Base-by-base conservation (phyloP, 2,888 invertebrate genomes). In the Sycophila texana region DNA sequence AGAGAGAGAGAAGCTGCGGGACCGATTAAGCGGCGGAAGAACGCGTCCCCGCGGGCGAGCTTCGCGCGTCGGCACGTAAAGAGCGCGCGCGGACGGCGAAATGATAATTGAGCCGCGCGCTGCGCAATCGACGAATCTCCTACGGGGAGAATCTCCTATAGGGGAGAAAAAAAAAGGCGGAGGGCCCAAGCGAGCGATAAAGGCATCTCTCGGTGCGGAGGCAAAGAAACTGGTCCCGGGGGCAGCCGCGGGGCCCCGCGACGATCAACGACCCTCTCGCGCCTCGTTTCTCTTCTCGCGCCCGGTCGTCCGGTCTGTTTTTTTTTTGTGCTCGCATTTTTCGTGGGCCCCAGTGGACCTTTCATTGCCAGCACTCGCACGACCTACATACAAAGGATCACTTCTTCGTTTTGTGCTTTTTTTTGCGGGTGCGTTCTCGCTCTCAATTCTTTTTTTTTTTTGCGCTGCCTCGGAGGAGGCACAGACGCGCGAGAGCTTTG, bases 41-140 rank as follows among this genome's bases (percentile, higher is more conserved):
- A 14, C 67, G 57, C 30, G 20, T 22, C 55, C 3, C 61, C 60
- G 20, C 66, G 13, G 20, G 61, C 51, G 68, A 53, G 61, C 55
- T 63, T 58, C 47, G 26, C 22, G 30, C 58, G 18, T 51, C 67
- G 20, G 30, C 75, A 53, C 75, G 79, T 79, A 79, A 79, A 79
- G 75, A 75, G 72, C 57, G 63, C 70, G 39, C 39, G 39, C 39
- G 39, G 5, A 20, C 22, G 20, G 66, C 61, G 22, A 79, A 75
- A 79, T 26, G 72, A 79, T 79, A 79, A 79, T 79, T 67, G 79
- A 75, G 75, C 75, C 58, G 57, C 58, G 68, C 65, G 70, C 68
- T 30, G 51, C 66, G 77, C 30, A 63, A 78, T 78, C 78, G 68
- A 68, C 78, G 68, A 78, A 74, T 74, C 65, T 63, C 51, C 12